Evolutionary conservation across 2,797 vertebrate species (phyloP).

Genomic region (Sebastes cheni): DNA sequence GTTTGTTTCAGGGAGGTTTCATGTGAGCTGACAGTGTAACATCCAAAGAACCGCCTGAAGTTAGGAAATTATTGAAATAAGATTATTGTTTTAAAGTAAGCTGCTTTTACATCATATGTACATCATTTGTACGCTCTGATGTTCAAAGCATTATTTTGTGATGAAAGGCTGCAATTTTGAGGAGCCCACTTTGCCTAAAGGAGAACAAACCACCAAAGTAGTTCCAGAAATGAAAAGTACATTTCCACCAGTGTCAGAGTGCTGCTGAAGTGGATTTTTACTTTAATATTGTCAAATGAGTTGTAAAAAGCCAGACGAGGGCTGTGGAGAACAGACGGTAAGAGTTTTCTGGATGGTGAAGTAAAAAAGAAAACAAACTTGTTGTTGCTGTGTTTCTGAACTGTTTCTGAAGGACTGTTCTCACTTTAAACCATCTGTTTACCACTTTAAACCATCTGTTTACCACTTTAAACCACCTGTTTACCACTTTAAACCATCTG

Average conservation of each 20-base stretch:
- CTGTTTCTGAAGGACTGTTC: not conserved
- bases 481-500: not conserved
- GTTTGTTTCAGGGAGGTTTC: not conserved
- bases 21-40: not conserved
- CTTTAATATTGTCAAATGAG: constrained; percentile 1
- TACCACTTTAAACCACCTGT: not conserved
- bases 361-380: not conserved
- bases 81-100: constrained; percentile 3
- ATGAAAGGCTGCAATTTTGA: constrained; percentile 41
- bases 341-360: not conserved
- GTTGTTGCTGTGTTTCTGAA: not conserved
- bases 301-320: not conserved
- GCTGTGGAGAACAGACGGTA: not conserved
- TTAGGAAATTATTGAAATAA: not conserved
- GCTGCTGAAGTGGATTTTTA: not conserved
- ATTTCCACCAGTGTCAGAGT: not conserved
- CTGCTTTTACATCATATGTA: constrained; percentile 15
- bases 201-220: constrained; percentile 18
- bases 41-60: not conserved
- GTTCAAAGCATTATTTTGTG: constrained; percentile 41
- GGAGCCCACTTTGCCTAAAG: constrained; percentile 3
- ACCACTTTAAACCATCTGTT: not conserved
- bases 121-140: not conserved
- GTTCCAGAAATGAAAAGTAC: constrained; percentile 12
- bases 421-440: not conserved